phyloP scores from a whole-genome alignment of 2,888 invertebrate species.

The Drosophila nr. medialis region DNA sequence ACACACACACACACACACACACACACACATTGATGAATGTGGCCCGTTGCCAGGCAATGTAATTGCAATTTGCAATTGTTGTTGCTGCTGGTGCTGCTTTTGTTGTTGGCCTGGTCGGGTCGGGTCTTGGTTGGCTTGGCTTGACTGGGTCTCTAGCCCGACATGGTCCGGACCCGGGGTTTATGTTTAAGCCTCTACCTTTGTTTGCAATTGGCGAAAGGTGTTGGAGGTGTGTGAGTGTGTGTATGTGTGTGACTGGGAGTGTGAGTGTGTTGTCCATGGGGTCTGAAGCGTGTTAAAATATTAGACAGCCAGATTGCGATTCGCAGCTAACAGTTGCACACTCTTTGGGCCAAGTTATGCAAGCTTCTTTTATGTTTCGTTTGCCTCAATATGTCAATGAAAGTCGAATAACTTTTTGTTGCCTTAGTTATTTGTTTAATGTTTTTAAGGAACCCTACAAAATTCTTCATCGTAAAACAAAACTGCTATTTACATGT shows the following conservation, averaged over 20 bases:
- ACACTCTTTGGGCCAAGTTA: conserved; percentile 45
- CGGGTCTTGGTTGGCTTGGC: conserved; percentile 18
- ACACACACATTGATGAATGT: conserved; percentile 51
- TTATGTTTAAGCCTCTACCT: conserved; percentile 37
- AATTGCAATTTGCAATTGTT: conserved; percentile 73
- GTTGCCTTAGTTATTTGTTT: background rate
- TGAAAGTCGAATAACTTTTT: conserved; percentile 5
- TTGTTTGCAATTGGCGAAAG: conserved; percentile 70
- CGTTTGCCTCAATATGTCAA: conserved; percentile 4
- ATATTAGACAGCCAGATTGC: conserved; percentile 49
- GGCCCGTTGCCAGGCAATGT: conserved; percentile 67
- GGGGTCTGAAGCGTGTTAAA: conserved; percentile 49
- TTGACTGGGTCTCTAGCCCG: conserved; percentile 29
- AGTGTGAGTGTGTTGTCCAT: conserved; percentile 20
- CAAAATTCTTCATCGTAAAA: background rate
- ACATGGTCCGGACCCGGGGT: conserved; percentile 32
- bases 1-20: conserved; percentile 42
- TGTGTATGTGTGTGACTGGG: background rate
- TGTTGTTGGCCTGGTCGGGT: conserved; percentile 22
- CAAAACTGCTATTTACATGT: background rate
- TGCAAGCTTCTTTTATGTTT: conserved; percentile 42
- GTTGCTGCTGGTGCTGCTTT: conserved; percentile 33
- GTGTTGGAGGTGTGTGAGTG: conserved; percentile 58
- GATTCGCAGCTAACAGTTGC: conserved; percentile 21
- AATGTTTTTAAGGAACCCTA: background rate